These are phyloP conservation scores for Prinia subflava DNA, from an alignment of 2,113 vertebrate genomes.

Conservation along the genomic window DNA sequence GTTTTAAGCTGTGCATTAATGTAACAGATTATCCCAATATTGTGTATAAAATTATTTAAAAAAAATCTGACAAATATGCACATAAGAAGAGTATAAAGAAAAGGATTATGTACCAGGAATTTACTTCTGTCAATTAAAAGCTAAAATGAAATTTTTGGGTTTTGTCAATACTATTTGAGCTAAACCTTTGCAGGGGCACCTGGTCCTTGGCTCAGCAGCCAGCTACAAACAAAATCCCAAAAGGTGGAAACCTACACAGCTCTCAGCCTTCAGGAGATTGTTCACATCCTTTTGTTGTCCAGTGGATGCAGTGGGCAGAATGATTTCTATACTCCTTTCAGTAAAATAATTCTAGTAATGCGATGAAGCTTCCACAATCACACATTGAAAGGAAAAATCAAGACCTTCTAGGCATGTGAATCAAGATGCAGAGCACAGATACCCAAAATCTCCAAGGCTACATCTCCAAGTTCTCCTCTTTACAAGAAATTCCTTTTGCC, in stretches of 20 bases:
- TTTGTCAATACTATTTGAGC: not conserved
- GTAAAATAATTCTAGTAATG: not conserved
- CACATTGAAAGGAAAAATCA: not conserved
- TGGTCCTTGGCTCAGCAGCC: not conserved
- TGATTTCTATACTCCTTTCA: not conserved
- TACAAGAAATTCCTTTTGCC: not conserved
- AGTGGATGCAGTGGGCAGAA: not conserved
- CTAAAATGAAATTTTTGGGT: not conserved
- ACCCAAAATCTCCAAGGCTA: not conserved
- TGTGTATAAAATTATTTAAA: conserved; percentile 62
- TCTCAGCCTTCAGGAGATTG: not conserved
- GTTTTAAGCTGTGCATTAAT: conserved; percentile 47
- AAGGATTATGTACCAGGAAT: conserved; percentile 45
- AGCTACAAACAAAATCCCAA: not conserved
- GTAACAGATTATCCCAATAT: conserved; percentile 41
- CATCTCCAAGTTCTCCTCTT: not conserved
- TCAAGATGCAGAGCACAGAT: not conserved
- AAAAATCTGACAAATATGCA: conserved; percentile 65
- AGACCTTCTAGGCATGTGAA: not conserved
- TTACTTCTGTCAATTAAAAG: conserved; percentile 33
- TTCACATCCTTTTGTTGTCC: accelerated
- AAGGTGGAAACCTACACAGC: not conserved
- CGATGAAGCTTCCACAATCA: not conserved
- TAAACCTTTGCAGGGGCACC: not conserved
- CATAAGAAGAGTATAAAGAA: conserved; percentile 51